Evolutionary conservation across 2,888 invertebrate genomes (phyloP), one percentile per base, ranked within the genome.

Genomic region (Platycnemis pennipes): DNA sequence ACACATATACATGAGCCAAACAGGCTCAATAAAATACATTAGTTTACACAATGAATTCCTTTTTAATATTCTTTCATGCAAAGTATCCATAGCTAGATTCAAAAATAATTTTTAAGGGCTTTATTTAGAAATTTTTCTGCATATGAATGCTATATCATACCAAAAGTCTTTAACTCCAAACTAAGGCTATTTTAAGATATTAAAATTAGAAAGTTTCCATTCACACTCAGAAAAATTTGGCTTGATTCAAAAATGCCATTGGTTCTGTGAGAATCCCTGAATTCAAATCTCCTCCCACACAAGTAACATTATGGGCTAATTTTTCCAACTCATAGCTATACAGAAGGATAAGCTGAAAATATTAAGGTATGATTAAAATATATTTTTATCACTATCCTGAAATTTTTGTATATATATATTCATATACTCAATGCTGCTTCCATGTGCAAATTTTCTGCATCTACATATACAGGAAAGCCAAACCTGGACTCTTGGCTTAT

Each of bases 351-450:
- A 91, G 91, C 91, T 56, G 91, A 91, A 91, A 91, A 91, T 91
- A 91, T 91, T 91, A 91, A 91, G 91, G 44, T 91, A 91, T 56
- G 56, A 91, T 63, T 91, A 91, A 91, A 91, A 91, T 91, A 91
- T 91, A 91, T 91, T 63, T 63, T 91, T 63, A 63, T 63, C 56
- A 91, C 53, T 91, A 91, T 91, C 91, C 91, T 63, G 91, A 91
- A 91, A 63, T 42, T 56, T 91, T 63, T 63, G 91, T 91, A 63
- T 63, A 45, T 63, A 63, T 63, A 19, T 63, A 63, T 63, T 63
- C 44, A 77, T 37, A 77, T 77, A 77, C 8, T 91, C 89, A 63
- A 63, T 63, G 91, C 56, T 63, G 91, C 63, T 91, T 91, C 44
- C 56, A 63, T 91, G 56, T 91, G 63, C 91, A 91, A 91, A 91